Percentiles rank a stretch among this genome's conserved stretches.
Evolutionary conservation across 2,113 vertebrate genomes (phyloP).

Genomic region (Ornithorhynchus anatinus): DNA sequence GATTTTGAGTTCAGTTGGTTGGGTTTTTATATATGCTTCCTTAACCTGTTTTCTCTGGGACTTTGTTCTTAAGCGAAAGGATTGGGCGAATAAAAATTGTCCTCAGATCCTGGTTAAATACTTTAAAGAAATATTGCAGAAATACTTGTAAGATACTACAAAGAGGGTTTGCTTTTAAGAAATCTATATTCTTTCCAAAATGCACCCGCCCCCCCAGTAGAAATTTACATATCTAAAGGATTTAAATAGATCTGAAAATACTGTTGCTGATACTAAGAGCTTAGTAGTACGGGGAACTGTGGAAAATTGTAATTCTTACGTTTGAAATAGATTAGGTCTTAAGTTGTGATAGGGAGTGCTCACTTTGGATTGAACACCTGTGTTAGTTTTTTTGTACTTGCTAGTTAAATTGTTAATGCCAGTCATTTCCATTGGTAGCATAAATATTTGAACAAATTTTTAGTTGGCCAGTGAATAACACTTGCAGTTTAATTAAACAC

Average conservation of each 20-base stretch:
- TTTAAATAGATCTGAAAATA: not conserved
- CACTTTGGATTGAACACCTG: not conserved
- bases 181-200: not conserved
- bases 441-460: not conserved
- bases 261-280: not conserved
- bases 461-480: not conserved
- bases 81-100: not conserved
- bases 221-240: not conserved
- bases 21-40: not conserved
- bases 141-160: not conserved
- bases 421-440: not conserved
- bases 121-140: not conserved
- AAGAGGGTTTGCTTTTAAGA: not conserved
- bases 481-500: not conserved
- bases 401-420: slow-evolving; percentile 5
- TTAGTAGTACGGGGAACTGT: not conserved
- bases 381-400: slow-evolving; percentile 6
- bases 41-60: not conserved
- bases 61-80: not conserved
- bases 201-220: not conserved
- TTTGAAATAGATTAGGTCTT: not conserved
- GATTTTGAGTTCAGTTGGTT: not conserved
- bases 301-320: not conserved
- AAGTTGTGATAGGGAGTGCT: not conserved
- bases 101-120: not conserved